Percentiles rank a stretch among this genome's conserved stretches.
Evolutionary conservation across 2,888 invertebrate species (phyloP).

Genomic region (Scelioninae gen. 1): DNA sequence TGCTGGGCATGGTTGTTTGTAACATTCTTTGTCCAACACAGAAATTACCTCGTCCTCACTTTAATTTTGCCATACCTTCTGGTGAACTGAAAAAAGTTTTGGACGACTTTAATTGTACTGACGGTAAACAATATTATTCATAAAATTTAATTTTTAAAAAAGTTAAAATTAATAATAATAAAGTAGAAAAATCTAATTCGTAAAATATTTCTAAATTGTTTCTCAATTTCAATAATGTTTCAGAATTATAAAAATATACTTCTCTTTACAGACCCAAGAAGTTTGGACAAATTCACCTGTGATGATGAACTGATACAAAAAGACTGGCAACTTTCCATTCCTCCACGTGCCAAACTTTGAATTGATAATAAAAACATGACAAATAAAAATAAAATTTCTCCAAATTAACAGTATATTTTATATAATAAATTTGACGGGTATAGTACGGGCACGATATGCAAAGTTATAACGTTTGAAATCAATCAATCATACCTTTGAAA

Average conservation of each 20-base stretch:
- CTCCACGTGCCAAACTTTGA: slow-evolving; percentile 77
- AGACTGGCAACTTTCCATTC: slow-evolving; percentile 85
- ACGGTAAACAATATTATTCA: slow-evolving; percentile 84
- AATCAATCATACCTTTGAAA: slow-evolving; percentile 40
- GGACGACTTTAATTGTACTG: slow-evolving; percentile 84
- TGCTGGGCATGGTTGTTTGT: slow-evolving; percentile 87
- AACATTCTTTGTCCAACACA: slow-evolving; percentile 85
- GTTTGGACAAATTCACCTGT: slow-evolving; percentile 84
- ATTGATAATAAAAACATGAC: background rate
- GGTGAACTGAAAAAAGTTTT: slow-evolving; percentile 84
- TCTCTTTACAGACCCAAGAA: slow-evolving; percentile 83
- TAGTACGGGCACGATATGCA: background rate
- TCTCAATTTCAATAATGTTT: too few species aligned
- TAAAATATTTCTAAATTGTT: too few species aligned
- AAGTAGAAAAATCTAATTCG: too few species aligned
- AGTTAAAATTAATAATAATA: too few species aligned
- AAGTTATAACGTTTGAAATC: slow-evolving; percentile 8
- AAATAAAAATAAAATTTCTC: background rate
- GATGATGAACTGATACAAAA: slow-evolving; percentile 85
- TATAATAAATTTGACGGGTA: background rate
- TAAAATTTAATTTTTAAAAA: too few species aligned
- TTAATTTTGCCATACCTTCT: slow-evolving; percentile 88
- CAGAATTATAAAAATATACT: background rate
- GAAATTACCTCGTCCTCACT: slow-evolving; percentile 86
- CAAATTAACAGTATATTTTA: slow-evolving; percentile 8